Conservation (phyloP, 2,888 invertebrate genomes). For the Belgica antarctica region DNA sequence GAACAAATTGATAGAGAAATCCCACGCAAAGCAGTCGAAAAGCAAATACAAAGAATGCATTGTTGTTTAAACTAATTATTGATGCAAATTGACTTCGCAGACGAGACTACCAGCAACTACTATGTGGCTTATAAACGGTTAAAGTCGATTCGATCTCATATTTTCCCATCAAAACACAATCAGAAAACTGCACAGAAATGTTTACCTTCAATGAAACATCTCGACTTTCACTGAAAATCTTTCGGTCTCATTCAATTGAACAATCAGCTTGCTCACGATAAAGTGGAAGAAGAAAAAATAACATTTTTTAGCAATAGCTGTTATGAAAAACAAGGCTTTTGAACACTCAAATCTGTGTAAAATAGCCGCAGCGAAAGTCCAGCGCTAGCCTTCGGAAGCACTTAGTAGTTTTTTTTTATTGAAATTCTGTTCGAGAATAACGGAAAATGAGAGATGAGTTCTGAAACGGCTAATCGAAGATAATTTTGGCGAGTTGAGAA, state of each 20-base stretch:
- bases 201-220: neutral
- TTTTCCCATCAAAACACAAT: neutral
- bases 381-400: no score
- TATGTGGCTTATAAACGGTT: no score
- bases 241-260: conserved; percentile 5
- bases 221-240: conserved; percentile 15
- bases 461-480: no score
- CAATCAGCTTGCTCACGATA: neutral
- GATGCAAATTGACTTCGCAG: conserved; percentile 20
- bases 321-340: neutral
- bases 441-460: no score
- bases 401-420: no score
- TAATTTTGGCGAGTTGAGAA: no score
- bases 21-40: no score
- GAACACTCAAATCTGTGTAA: no score
- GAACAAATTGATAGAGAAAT: neutral
- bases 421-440: no score
- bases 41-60: no score
- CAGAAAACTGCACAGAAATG: neutral
- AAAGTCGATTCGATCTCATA: neutral
- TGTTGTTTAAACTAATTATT: neutral
- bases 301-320: neutral
- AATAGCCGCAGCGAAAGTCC: no score
- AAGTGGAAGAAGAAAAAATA: neutral
- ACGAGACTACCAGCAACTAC: no score